phyloP scores from a whole-genome alignment of 2,113 vertebrate species.

The Cyanoramphus novaezelandiae region DNA sequence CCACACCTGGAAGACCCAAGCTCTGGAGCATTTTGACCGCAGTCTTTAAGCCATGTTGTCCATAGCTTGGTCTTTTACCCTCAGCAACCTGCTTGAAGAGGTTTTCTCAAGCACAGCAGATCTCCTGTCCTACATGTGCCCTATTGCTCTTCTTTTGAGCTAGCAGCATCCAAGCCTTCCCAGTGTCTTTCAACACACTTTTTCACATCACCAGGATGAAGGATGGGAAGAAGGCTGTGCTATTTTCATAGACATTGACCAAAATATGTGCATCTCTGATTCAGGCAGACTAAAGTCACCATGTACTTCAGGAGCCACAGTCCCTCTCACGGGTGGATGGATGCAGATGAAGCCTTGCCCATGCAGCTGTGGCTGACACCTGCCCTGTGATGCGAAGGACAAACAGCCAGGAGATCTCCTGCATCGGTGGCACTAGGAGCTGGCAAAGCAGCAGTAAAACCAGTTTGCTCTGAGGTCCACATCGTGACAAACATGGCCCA shows the following conservation, averaged over 20 bases:
- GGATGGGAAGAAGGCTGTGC: not conserved
- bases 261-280: not conserved
- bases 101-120: not conserved
- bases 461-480: not conserved
- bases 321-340: not conserved
- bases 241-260: not conserved
- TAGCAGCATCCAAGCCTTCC: not conserved
- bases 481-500: not conserved
- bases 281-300: not conserved
- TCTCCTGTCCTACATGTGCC: not conserved
- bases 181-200: not conserved
- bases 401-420: not conserved
- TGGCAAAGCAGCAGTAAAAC: not conserved
- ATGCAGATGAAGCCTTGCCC: not conserved
- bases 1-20: not conserved
- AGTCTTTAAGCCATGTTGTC: not conserved
- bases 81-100: not conserved
- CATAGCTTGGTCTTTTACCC: not conserved
- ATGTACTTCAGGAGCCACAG: not conserved
- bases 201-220: not conserved
- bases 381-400: not conserved
- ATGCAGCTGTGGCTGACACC: not conserved
- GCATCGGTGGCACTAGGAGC: not conserved
- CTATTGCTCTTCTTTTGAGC: not conserved
- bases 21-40: not conserved